Percentiles rank a stretch among this genome's conserved stretches.
Conservation (phyloP, 2,797 vertebrate species). For the Harpagifer antarcticus region DNA sequence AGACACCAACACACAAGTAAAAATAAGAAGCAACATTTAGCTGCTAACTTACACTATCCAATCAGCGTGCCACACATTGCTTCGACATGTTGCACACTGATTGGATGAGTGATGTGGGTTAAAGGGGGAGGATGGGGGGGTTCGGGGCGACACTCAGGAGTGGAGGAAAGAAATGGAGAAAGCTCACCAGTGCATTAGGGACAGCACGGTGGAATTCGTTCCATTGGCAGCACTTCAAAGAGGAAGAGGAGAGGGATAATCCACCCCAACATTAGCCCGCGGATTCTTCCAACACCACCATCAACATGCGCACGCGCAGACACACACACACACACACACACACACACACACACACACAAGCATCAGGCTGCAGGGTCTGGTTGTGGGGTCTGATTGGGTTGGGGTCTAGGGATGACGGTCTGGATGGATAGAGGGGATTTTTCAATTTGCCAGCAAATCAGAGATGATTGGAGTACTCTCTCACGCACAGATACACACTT, state of each 20-base stretch:
- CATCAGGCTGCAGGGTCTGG: conserved; percentile 62
- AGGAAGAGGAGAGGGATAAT: conserved; percentile 72
- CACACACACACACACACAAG: conserved; percentile 2
- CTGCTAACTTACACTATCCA: conserved; percentile 41
- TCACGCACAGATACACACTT: conserved; percentile 2
- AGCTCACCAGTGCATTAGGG: conserved; percentile 77
- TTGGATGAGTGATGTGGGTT: conserved; percentile 62
- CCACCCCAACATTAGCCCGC: conserved; percentile 72
- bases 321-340: no score
- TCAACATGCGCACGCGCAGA: conserved; percentile 32
- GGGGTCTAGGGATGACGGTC: conserved; percentile 64
- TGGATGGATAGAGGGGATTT: conserved; percentile 69
- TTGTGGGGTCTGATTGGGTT: conserved; percentile 69
- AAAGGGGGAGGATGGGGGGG: background rate
- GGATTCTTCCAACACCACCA: conserved; percentile 65
- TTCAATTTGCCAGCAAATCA: conserved; percentile 80
- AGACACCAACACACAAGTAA: background rate
- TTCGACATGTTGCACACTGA: conserved; percentile 48
- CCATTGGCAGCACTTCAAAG: conserved; percentile 83
- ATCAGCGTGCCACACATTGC: conserved; percentile 54
- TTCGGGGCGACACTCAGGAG: conserved; percentile 52
- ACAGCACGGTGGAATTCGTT: conserved; percentile 77
- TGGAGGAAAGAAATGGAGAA: conserved; percentile 68
- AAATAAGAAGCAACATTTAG: conserved; percentile 5
- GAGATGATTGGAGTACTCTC: conserved; percentile 70